phyloP scores from a whole-genome alignment of 2,888 invertebrate genomes.

The Tenthredo livida region DNA sequence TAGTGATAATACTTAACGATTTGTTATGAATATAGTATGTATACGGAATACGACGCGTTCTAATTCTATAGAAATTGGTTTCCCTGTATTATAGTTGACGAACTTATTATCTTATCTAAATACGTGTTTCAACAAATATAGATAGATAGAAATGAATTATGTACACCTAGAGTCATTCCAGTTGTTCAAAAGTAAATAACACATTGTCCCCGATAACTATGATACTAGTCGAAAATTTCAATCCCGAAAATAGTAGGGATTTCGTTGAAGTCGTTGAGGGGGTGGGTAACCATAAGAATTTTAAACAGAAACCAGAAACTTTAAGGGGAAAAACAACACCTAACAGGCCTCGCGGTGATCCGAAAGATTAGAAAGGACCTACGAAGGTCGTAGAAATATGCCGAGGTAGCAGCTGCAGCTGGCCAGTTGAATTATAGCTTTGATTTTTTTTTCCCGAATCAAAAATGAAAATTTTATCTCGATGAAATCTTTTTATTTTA shows the following conservation, averaged over 20 bases:
- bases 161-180: neutral
- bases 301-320: neutral
- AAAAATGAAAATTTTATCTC: neutral
- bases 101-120: neutral
- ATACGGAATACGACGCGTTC: too few species aligned
- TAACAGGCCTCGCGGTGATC: neutral
- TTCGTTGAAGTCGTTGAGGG: neutral
- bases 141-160: neutral
- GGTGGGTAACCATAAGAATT: neutral
- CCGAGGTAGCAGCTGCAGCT: neutral
- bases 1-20: neutral
- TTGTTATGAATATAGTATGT: neutral
- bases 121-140: neutral
- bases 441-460: neutral
- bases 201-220: neutral
- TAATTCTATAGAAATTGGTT: neutral
- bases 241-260: neutral
- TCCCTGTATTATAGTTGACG: neutral
- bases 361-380: constrained; percentile 31
- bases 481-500: too few species aligned
- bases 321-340: neutral
- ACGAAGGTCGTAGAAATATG: neutral
- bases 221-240: neutral
- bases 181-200: neutral
- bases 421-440: neutral